These are phyloP conservation scores for Eustalomyia histrio DNA, from an alignment of 2,888 invertebrate species.

Conservation along the genomic window DNA sequence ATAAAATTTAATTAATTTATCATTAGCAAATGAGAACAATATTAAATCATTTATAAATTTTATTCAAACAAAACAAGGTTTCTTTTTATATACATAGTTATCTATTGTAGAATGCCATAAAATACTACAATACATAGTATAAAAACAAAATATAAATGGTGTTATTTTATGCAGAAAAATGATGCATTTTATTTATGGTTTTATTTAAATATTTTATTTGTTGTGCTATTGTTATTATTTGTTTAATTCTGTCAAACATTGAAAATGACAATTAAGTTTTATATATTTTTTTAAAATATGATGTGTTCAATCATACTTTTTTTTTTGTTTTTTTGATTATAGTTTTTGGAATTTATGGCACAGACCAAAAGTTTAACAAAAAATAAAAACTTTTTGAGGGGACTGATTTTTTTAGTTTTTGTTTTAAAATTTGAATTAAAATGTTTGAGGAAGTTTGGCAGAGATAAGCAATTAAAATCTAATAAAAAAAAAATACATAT, in stretches of 20 bases:
- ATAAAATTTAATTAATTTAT: too few species aligned
- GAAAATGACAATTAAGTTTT: neutral
- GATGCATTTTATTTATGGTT: slow-evolving; percentile 2
- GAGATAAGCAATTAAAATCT: too few species aligned
- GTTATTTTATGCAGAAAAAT: neutral
- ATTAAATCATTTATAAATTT: too few species aligned
- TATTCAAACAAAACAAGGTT: too few species aligned
- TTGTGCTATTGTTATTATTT: neutral
- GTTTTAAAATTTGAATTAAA: neutral
- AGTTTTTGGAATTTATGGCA: neutral
- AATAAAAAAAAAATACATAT: too few species aligned
- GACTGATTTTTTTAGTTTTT: neutral
- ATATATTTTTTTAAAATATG: neutral
- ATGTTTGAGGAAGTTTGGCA: neutral
- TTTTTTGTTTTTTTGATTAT: neutral
- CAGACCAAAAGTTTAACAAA: neutral
- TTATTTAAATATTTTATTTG: slow-evolving; percentile 8
- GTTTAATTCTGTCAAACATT: slow-evolving; percentile 4
- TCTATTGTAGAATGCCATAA: too few species aligned
- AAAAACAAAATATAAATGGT: neutral
- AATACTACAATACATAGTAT: too few species aligned
- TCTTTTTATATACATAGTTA: too few species aligned
- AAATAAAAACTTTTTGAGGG: neutral
- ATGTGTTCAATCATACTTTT: neutral
- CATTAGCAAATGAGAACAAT: too few species aligned